Conservation (phyloP, 2,888 invertebrate species). For the Macrosoma leucophasiata region DNA sequence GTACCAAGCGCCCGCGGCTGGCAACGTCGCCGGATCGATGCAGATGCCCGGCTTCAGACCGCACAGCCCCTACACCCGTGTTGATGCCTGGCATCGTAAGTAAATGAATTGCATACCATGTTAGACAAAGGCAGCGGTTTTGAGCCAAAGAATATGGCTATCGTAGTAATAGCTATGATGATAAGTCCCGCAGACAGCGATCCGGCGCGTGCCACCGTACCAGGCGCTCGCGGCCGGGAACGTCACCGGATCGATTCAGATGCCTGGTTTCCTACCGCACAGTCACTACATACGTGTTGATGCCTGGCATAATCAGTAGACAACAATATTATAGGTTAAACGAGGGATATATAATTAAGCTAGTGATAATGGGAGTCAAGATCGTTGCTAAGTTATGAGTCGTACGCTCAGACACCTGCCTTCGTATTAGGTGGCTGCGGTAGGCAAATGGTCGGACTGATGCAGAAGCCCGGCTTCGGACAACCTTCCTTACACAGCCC, state of each 20-base stretch:
- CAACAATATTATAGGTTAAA: too few relatives aligned
- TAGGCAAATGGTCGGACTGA: conserved; percentile 58
- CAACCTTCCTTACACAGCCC: conserved; percentile 55
- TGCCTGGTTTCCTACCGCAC: conserved; percentile 52
- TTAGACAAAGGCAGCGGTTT: too few relatives aligned
- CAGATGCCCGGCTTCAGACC: conserved; percentile 53
- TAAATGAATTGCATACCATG: conserved; percentile 23
- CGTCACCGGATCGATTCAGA: conserved; percentile 56
- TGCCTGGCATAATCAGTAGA: conserved; percentile 61
- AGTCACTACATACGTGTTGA: conserved; percentile 52
- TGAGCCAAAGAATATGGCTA: too few relatives aligned
- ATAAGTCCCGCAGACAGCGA: conserved; percentile 53
- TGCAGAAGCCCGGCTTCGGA: conserved; percentile 51
- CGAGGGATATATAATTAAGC: too few relatives aligned
- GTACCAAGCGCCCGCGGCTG: conserved; percentile 69
- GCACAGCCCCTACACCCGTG: conserved; percentile 48
- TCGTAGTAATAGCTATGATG: too few relatives aligned
- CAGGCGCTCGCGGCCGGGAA: conserved; percentile 68
- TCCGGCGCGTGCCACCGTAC: conserved; percentile 64
- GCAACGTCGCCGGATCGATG: conserved; percentile 54
- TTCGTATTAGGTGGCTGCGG: conserved; percentile 69
- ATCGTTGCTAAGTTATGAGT: too few relatives aligned
- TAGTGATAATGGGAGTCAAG: too few relatives aligned
- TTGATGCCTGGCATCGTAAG: conserved; percentile 62
- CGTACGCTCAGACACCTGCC: conserved; percentile 61